These are phyloP conservation scores for Hemiscyllium ocellatum DNA, from an alignment of 2,113 vertebrate genomes.

Conservation along the genomic window DNA sequence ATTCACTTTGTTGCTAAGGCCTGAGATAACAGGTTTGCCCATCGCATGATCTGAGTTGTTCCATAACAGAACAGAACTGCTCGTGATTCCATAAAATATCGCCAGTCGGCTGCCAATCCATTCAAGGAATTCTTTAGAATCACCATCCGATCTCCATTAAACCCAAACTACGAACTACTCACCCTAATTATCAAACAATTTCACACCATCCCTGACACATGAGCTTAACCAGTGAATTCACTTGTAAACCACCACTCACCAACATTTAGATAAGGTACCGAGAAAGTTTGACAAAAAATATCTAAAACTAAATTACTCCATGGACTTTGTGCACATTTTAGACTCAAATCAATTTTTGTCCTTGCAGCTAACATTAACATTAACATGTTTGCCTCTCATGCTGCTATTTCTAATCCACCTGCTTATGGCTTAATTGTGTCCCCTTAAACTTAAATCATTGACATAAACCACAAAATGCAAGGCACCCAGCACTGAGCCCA, in stretches of 20 bases:
- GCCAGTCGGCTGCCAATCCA: background rate
- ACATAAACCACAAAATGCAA: no score
- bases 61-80: background rate
- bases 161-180: background rate
- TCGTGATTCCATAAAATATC: background rate
- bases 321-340: background rate
- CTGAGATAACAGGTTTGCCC: no score
- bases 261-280: background rate
- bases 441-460: no score
- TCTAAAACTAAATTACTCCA: background rate
- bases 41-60: no score
- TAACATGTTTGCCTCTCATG: background rate
- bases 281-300: background rate
- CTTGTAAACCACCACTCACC: background rate
- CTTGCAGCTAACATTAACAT: background rate
- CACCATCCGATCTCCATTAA: background rate
- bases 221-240: background rate
- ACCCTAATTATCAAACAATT: background rate
- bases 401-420: background rate
- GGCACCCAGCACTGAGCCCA: no score
- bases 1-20: no score
- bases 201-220: background rate
- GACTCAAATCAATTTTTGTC: background rate
- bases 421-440: no score
- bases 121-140: background rate